A percentile compares a stretch with the other conserved stretches of the same genome.
phyloP scores from a whole-genome alignment of 2,113 vertebrate species.

The Gallinago jamesoni region DNA sequence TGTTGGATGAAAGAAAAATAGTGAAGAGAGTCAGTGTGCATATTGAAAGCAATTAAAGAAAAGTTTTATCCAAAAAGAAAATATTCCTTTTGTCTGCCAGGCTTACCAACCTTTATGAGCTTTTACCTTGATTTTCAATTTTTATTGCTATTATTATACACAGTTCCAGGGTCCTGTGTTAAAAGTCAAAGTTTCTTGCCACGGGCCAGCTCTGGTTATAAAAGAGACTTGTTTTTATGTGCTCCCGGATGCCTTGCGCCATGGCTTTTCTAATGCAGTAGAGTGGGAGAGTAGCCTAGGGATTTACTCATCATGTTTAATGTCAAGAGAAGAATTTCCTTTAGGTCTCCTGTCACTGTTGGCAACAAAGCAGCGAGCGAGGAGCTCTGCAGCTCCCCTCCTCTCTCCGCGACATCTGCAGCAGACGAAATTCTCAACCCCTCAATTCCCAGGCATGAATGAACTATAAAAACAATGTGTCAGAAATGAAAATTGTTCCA shows the following conservation, averaged over 20 bases:
- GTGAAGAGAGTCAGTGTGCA: neutral
- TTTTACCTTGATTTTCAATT: neutral
- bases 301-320: conserved; percentile 61
- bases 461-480: conserved; percentile 79
- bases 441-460: conserved; percentile 78
- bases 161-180: neutral
- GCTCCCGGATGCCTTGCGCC: neutral
- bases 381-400: conserved; percentile 57
- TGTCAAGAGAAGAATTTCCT: conserved; percentile 22
- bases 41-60: neutral
- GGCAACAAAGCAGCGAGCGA: conserved; percentile 67
- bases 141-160: neutral
- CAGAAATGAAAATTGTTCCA: conserved; percentile 83
- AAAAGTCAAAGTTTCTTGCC: neutral
- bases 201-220: neutral
- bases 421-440: conserved; percentile 68
- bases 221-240: neutral
- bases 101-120: neutral
- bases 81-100: neutral
- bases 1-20: neutral
- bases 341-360: conserved; percentile 56
- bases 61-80: neutral
- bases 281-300: conserved; percentile 39
- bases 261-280: neutral
- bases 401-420: conserved; percentile 64